Evolutionary conservation across 2,888 invertebrate genomes (phyloP).

Genomic region (Shargacucullia verbasci): DNA sequence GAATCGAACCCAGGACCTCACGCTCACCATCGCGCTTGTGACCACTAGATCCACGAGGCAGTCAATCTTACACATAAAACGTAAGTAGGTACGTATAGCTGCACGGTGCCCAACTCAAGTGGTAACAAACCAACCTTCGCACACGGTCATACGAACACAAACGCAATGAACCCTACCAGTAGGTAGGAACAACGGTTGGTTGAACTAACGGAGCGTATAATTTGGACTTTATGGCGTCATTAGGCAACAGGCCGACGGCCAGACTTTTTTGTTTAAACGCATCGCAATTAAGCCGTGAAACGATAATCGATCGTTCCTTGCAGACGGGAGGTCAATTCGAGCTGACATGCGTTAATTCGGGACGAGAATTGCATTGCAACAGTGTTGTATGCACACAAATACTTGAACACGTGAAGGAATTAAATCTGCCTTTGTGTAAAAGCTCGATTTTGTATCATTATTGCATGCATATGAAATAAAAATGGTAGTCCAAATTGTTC

Average conservation of each 20-base stretch:
- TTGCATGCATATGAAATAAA: no score
- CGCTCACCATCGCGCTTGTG: no score
- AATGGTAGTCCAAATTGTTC: no score
- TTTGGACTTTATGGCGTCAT: constrained; percentile 84
- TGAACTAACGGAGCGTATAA: constrained; percentile 80
- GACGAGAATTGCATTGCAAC: constrained; percentile 45
- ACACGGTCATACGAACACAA: constrained; percentile 34
- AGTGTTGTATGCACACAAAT: constrained; percentile 7
- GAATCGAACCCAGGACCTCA: no score
- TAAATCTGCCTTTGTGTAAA: no score
- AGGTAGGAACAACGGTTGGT: constrained; percentile 70
- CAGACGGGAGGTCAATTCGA: constrained; percentile 63
- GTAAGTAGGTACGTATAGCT: no score
- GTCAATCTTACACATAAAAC: no score
- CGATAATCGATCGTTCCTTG: constrained; percentile 81
- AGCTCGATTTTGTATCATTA: no score
- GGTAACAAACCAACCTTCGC: constrained; percentile 29
- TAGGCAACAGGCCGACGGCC: constrained; percentile 75
- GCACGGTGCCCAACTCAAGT: not conserved
- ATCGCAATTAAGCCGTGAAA: constrained; percentile 83
- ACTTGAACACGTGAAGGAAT: no score
- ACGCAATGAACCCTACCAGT: constrained; percentile 62
- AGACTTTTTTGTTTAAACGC: constrained; percentile 77
- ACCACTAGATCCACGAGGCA: no score
- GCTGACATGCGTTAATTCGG: constrained; percentile 53